These are phyloP conservation scores for Spilogale gracilis DNA, from an alignment of 2,113 vertebrate species.

Conservation along the genomic window DNA sequence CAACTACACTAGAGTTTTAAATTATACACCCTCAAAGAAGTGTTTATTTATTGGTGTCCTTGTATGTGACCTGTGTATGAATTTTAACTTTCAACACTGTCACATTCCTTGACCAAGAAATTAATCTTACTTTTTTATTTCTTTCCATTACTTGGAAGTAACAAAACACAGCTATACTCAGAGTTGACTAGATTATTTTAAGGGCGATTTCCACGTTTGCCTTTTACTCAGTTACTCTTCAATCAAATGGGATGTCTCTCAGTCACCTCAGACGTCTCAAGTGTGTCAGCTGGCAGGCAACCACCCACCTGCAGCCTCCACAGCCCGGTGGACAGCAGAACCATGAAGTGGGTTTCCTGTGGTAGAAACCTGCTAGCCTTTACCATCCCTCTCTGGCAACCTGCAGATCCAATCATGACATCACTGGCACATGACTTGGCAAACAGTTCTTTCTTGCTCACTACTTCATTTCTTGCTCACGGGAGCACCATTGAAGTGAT, in stretches of 20 bases:
- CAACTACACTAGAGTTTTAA: neutral
- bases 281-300: neutral
- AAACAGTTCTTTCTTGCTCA: neutral
- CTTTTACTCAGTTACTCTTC: neutral
- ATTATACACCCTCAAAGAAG: neutral
- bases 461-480: neutral
- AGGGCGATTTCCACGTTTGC: constrained; percentile 13
- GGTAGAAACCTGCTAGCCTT: neutral
- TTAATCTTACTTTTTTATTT: constrained; percentile 15
- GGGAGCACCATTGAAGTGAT: neutral
- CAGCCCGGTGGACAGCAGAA: neutral
- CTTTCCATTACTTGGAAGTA: neutral
- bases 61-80: neutral
- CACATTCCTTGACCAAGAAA: constrained; percentile 39
- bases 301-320: neutral
- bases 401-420: neutral
- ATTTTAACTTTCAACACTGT: constrained; percentile 48
- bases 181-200: neutral
- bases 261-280: neutral
- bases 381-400: neutral
- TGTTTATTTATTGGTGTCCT: neutral
- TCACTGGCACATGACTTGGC: neutral
- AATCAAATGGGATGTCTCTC: neutral
- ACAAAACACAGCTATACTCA: constrained; percentile 25
- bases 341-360: neutral